Base-by-base conservation (phyloP, 2,888 invertebrate genomes). In the Allygus modestus region DNA sequence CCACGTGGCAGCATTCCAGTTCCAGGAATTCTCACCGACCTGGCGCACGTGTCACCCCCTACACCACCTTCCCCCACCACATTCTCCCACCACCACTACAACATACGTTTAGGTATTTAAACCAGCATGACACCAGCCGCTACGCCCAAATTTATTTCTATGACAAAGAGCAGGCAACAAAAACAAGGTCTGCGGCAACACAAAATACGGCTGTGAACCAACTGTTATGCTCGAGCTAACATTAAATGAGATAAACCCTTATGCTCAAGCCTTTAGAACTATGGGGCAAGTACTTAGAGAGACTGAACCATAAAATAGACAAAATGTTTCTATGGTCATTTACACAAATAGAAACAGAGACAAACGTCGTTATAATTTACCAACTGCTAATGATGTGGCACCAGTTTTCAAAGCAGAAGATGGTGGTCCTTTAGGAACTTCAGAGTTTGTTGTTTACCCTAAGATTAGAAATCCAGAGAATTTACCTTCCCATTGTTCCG, bases 191-290 rank as follows among this genome's bases (percentile, higher is more conserved):
- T n/a, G n/a, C n/a, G n/a, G n/a, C n/a, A n/a, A n/a, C n/a, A n/a
- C n/a, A n/a, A n/a, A n/a, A n/a, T n/a, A n/a, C n/a, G n/a, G n/a
- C n/a, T n/a, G n/a, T n/a, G n/a, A n/a, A n/a, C n/a, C n/a, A n/a
- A n/a, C n/a, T n/a, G n/a, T n/a, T n/a, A n/a, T n/a, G n/a, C n/a
- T n/a, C n/a, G n/a, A n/a, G n/a, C n/a, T n/a, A n/a, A n/a, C n/a
- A 58, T 7, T 58, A 58, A 58, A 58, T 58, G 61, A 61, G n/a
- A 17, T 61, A 23, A 61, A 61, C n/a, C 61, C 61, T 28, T 61
- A 61, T 23, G 61, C 26, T 20, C 61, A 61, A 23, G 23, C 61
- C n/a, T 61, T 61, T 20, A 61, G n/a, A 61, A 61, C 61, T 15
- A 61, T 61, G 61, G 61, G 28, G n/a, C 9, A 61, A 61, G n/a